A percentile compares a stretch with the other conserved stretches of the same genome.
Evolutionary conservation across 2,113 vertebrate genomes (phyloP).

Genomic region (Paradoxurus hermaphroditus): DNA sequence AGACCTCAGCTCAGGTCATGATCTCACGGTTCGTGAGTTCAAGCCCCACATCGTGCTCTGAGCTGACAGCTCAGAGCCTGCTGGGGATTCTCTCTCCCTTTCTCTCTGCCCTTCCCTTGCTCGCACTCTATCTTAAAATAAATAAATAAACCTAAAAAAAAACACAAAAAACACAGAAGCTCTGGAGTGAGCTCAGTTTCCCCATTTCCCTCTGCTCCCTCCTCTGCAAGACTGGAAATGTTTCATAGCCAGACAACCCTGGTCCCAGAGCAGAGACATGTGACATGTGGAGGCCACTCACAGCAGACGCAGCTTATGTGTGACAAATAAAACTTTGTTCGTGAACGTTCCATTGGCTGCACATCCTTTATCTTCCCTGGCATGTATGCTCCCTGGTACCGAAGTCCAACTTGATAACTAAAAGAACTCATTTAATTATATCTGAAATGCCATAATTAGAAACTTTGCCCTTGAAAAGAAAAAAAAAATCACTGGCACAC

Average conservation of each 20-base stretch:
- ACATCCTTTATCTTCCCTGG: background rate
- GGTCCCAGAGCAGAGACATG: background rate
- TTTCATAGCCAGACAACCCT: background rate
- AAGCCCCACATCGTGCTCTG: too few relatives aligned
- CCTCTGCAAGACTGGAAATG: background rate
- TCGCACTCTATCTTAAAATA: too few relatives aligned
- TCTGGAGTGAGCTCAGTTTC: background rate
- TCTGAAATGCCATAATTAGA: background rate
- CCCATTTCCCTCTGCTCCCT: background rate
- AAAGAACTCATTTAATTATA: conserved; percentile 51
- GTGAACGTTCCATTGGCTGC: background rate
- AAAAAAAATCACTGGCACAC: background rate
- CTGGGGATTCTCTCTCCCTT: too few relatives aligned
- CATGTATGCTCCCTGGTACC: background rate
- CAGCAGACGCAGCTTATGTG: background rate
- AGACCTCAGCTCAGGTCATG: too few relatives aligned
- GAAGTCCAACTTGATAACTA: background rate
- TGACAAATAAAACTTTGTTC: background rate
- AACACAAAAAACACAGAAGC: too few relatives aligned
- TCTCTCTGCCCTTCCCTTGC: too few relatives aligned
- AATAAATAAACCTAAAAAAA: too few relatives aligned
- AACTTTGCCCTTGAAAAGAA: background rate
- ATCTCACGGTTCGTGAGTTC: too few relatives aligned
- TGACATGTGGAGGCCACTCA: background rate
- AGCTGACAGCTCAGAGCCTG: too few relatives aligned